Percentiles rank a stretch among this genome's conserved stretches.
Conservation (phyloP, 2,888 invertebrate species). For the Lycaena phlaeas region DNA sequence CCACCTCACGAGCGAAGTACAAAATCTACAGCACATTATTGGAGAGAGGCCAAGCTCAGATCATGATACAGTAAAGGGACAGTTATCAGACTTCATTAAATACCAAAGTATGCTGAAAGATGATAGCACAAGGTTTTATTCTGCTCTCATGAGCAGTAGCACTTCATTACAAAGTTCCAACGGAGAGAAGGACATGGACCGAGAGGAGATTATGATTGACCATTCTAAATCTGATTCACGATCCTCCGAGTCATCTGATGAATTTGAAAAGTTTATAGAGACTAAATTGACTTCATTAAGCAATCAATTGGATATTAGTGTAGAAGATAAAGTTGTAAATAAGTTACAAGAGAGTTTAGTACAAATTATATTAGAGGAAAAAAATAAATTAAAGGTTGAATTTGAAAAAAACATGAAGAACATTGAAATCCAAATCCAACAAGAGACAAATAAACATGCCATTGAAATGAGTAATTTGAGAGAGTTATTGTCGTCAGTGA, state of each 20-base stretch:
- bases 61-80: conserved; percentile 52
- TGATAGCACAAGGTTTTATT: conserved; percentile 57
- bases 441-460: conserved; percentile 70
- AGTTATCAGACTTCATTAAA: conserved; percentile 59
- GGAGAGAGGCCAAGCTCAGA: conserved; percentile 44
- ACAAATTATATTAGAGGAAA: conserved; percentile 68
- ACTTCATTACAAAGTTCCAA: conserved; percentile 54
- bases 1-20: conserved; percentile 74
- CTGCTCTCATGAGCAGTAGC: conserved; percentile 52
- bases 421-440: conserved; percentile 59
- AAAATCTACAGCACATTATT: conserved; percentile 51
- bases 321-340: conserved; percentile 56
- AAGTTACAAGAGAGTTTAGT: conserved; percentile 70
- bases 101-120: conserved; percentile 58
- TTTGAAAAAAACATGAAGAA: conserved; percentile 52
- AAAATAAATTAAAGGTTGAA: conserved; percentile 58
- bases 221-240: conserved; percentile 55
- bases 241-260: conserved; percentile 46
- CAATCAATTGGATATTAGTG: conserved; percentile 43
- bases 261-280: conserved; percentile 52
- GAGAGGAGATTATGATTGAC: conserved; percentile 58
- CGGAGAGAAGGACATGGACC: conserved; percentile 63
- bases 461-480: conserved; percentile 67
- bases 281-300: conserved; percentile 41
- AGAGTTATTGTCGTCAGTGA: conserved; percentile 70